Conservation (phyloP, 2,888 invertebrate genomes). For the Agrochola macilenta region DNA sequence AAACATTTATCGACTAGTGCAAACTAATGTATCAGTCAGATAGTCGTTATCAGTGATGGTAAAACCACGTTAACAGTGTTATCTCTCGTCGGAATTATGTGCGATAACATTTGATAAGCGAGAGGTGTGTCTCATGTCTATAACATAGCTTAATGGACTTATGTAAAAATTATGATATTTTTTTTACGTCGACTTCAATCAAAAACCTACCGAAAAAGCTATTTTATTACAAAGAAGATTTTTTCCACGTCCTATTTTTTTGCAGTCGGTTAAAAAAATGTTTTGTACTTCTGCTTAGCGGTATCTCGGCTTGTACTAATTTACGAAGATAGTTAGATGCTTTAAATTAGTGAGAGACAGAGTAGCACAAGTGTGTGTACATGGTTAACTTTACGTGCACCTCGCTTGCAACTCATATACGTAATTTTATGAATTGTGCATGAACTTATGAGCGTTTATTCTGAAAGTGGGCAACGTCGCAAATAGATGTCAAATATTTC, state of each 20-base stretch:
- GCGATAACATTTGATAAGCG: conserved; percentile 42
- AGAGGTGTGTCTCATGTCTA: conserved; percentile 55
- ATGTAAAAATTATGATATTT: background rate
- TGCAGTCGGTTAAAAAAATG: background rate
- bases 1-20: conserved; percentile 43
- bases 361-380: background rate
- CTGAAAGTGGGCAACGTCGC: no score
- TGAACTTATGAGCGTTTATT: background rate
- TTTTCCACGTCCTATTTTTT: background rate
- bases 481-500: no score
- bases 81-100: conserved; percentile 26
- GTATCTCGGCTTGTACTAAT: conserved; percentile 3
- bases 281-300: background rate
- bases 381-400: background rate
- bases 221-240: no score
- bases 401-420: background rate
- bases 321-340: background rate
- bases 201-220: background rate
- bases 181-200: background rate
- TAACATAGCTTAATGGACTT: conserved; percentile 17
- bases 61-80: conserved; percentile 39
- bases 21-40: conserved; percentile 38
- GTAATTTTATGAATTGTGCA: background rate
- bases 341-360: background rate
- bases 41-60: conserved; percentile 46